Evolutionary conservation across 1,140 invertebrate genomes (phyloP), one percentile per base, ranked within the genome.

Genomic region (Subanguina moxae): DNA sequence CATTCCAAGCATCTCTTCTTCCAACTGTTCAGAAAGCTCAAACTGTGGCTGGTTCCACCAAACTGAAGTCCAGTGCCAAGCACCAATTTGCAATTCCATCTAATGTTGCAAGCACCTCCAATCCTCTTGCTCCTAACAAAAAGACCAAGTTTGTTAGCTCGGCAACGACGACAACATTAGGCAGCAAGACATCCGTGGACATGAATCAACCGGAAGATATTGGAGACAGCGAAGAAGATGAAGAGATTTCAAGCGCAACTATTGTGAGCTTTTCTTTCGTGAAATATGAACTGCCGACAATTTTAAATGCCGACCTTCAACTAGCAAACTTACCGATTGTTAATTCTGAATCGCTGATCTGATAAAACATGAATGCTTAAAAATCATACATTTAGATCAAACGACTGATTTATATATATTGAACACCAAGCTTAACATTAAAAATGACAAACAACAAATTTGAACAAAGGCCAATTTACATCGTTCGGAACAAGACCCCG

Each of bases 241-340:
- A 27, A 21, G 64, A 67, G 46, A 52, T 56, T 30, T 52, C 32
- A 43, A 62, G 66, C 15, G 11, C 58, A 21, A 28, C 58, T 25
- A 63, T 32, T 62, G n/a, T 43, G 42, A 56, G 42, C 38, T 19
- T 58, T 45, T 45, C 43, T 45, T 45, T n/a, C n/a, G n/a, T n/a
- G n/a, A n/a, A n/a, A n/a, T n/a, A n/a, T n/a, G n/a, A n/a, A n/a
- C n/a, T n/a, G n/a, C n/a, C n/a, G n/a, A n/a, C n/a, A n/a, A n/a
- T n/a, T n/a, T n/a, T n/a, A n/a, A n/a, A n/a, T n/a, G n/a, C n/a
- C n/a, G n/a, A n/a, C n/a, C n/a, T n/a, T n/a, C n/a, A n/a, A n/a
- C n/a, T n/a, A n/a, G n/a, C n/a, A n/a, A n/a, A n/a, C n/a, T n/a
- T n/a, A n/a, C n/a, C n/a, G n/a, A n/a, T n/a, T n/a, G n/a, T n/a